Evolutionary conservation across 2,797 vertebrate species (phyloP), one percentile per base, ranked within the genome.

Genomic region (Acomys russatus): DNA sequence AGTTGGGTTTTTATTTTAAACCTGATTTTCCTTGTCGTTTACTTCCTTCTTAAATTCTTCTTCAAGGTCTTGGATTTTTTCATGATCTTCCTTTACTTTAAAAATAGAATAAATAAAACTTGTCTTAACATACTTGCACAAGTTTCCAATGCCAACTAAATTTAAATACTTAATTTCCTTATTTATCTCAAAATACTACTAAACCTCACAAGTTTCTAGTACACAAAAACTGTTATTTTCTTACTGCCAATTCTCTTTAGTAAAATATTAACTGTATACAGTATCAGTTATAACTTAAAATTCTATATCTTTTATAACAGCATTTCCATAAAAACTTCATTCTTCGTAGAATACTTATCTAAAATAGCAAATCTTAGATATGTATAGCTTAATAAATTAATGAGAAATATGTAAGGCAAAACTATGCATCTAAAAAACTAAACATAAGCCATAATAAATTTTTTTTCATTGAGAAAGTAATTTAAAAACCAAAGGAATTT

Each of bases 41-140:
- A 98, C 97, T 98, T 99, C 98, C 96, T 98, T 98, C 76, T 98
- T 98, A 85, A 98, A 98, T 85, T 99, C 99, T 89, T 99, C 98
- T 97, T 99, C 99, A 90, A 99, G 97, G 61, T 98, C 98, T 86
- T 99, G 98, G 96, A 98, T 97, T 96, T 99, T 98, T 98, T 99
- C 98, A 96, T 98, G 96, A 95, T 96, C 98, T 97, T 99, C 99
- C 98, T 99, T 99, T 95, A 99, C 99, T 99, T 98, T 90, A 90
- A 94, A 98, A 94, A 97, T n/a, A 98, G 56, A 97, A 90, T 28
- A 95, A 98, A 97, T 38, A 97, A 1, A 90, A 0, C 87, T 77
- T 71, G 88, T 96, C 71, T 97, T 97, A 96, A 97, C 17, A 97
- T 25, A 92, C 93, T 30, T 96, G 5, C 71, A 90, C 66, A 77